These are phyloP conservation scores for Gryllus longicercus DNA, from an alignment of 2,888 invertebrate genomes.

Conservation along the genomic window DNA sequence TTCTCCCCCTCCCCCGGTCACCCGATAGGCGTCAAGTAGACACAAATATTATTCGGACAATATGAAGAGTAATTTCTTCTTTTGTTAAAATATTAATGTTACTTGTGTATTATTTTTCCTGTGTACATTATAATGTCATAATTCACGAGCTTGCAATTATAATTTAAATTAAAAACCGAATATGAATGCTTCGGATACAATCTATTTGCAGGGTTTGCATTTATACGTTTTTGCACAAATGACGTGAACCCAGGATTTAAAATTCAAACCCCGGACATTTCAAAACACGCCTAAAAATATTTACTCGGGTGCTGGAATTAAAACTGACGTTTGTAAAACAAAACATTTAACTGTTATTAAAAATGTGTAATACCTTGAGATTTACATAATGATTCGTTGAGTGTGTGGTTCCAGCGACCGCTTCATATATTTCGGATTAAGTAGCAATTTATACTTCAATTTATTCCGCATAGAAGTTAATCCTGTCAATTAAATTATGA, in stretches of 20 bases:
- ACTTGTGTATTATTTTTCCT: no score
- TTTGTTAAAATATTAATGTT: no score
- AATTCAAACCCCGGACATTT: neutral
- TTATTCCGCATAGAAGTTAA: neutral
- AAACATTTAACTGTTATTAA: slow-evolving; percentile 17
- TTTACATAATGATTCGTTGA: slow-evolving; percentile 11
- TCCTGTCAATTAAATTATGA: neutral
- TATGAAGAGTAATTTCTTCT: no score
- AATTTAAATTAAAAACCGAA: slow-evolving; percentile 6
- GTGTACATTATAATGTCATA: no score
- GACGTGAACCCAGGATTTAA: neutral
- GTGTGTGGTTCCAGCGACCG: slow-evolving; percentile 5
- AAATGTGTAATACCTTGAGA: neutral
- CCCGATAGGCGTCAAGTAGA: no score
- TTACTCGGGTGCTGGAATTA: neutral
- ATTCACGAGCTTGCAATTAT: no score
- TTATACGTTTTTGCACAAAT: neutral
- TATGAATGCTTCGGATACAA: neutral
- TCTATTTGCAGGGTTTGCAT: neutral
- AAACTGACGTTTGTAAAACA: neutral
- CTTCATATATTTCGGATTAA: slow-evolving; percentile 5
- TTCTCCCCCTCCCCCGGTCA: no score
- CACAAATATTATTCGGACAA: no score
- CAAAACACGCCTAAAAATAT: neutral
- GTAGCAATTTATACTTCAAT: slow-evolving; percentile 7